Base-by-base conservation (phyloP, 2,888 invertebrate genomes). In the Andrena fulva region DNA sequence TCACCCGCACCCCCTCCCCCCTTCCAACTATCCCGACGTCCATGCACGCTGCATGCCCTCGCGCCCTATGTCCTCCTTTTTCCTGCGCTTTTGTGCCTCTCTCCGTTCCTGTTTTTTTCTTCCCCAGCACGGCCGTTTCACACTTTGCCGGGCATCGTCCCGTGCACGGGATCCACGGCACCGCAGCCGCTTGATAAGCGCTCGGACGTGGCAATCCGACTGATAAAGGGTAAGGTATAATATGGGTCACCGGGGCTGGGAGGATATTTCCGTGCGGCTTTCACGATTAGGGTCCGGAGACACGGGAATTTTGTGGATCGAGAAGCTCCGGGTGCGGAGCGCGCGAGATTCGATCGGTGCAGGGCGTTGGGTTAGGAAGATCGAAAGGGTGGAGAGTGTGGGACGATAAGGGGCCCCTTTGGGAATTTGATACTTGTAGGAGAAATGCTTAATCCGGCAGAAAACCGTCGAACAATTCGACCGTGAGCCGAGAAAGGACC, bases 41-140 rank as follows among this genome's bases (percentile, higher is more conserved):
- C 59, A 56, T 31, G 59, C 54, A 33, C 67, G 10, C 66, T 52
- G 27, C 67, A 73, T 71, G 52, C 64, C 76, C 78, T 60, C 68
- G 35, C 63, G 42, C 72, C 71, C 75, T 62, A 29, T 60, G 42
- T 68, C 69, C 66, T 60, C 67, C 66, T 69, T 80, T 54, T 54
- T 54, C 24, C 24, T 54, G 2, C 24, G n/a, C 24, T 54, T 54
- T 24, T 56, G 8, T 27, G 20, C 24, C 24, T 12, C 24, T 27
- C 10, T 27, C 10, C 56, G 10, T 12, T 52, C 77, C 54, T 56
- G 31, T 63, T 68, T 75, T 68, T 56, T 72, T 27, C 27, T 48
- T 27, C 69, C 20, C 24, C 7, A 52, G 52, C 52, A 8, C 31
- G 27, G 29, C 35, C 24, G 33, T 48, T 64, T 77, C 48, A 77